Evolutionary conservation across 23 tunicate genomes (phyloP).

Genomic region (Ascidia mentula): DNA sequence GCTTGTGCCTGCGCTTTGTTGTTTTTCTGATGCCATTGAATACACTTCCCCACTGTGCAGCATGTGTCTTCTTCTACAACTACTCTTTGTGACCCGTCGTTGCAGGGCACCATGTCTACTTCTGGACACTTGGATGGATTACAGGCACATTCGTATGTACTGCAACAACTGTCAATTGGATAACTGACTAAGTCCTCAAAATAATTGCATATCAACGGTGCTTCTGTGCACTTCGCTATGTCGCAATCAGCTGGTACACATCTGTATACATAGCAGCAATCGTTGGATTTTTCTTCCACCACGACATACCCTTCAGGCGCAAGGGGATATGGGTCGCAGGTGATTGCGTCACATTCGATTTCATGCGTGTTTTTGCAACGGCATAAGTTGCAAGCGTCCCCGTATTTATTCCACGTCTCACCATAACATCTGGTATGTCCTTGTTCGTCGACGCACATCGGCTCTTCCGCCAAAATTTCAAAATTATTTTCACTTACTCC

Average conservation of each 20-base stretch:
- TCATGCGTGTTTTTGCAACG: slow-evolving; percentile 30
- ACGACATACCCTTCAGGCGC: slow-evolving; percentile 68
- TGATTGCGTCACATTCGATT: slow-evolving; percentile 30
- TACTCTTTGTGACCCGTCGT: slow-evolving; percentile 32
- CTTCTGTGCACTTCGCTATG: slow-evolving; percentile 40
- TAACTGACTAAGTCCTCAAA: slow-evolving; percentile 67
- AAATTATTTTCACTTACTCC: background rate
- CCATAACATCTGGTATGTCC: slow-evolving; percentile 76
- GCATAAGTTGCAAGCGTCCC: slow-evolving; percentile 76
- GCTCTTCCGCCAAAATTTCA: slow-evolving; percentile 28
- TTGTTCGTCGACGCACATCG: slow-evolving; percentile 65
- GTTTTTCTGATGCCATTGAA: background rate
- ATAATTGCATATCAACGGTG: slow-evolving; percentile 43
- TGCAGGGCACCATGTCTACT: slow-evolving; percentile 62
- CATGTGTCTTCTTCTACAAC: slow-evolving; percentile 35
- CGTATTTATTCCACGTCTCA: slow-evolving; percentile 84
- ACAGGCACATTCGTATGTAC: slow-evolving; percentile 76
- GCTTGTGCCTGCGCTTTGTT: background rate
- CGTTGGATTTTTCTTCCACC: slow-evolving; percentile 83
- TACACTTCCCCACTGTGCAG: slow-evolving; percentile 74
- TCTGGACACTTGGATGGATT: slow-evolving; percentile 71
- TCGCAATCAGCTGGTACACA: slow-evolving; percentile 58
- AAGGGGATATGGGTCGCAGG: slow-evolving; percentile 53
- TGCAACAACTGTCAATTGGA: slow-evolving; percentile 71
- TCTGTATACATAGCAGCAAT: slow-evolving; percentile 73